Evolutionary conservation across 2,113 vertebrate genomes (phyloP).

Genomic region (Antidorcas marsupialis): DNA sequence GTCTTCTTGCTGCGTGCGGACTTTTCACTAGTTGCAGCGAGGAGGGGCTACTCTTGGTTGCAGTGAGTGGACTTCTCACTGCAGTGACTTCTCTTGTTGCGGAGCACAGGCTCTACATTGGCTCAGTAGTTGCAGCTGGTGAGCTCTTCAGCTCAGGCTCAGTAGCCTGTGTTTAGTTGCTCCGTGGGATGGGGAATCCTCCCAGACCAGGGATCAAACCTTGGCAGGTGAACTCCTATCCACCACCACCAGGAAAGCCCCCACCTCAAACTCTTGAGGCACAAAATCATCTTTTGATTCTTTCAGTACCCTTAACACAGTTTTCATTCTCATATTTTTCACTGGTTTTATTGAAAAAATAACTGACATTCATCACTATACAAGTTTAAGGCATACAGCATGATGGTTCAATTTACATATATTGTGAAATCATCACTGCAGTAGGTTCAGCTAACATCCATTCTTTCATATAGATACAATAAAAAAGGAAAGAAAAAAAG

Average conservation of each 20-base stretch:
- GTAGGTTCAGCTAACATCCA: neutral
- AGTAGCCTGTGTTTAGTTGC: neutral
- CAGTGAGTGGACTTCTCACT: neutral
- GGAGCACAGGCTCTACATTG: neutral
- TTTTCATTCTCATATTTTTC: neutral
- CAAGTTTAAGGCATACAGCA: neutral
- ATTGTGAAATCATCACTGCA: neutral
- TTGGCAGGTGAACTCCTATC: neutral
- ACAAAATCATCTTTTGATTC: neutral
- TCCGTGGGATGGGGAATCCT: neutral
- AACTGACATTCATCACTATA: neutral
- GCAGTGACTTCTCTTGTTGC: neutral
- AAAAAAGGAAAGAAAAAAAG: neutral
- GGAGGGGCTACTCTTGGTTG: neutral
- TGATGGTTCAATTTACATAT: neutral
- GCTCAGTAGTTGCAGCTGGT: neutral
- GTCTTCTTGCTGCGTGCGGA: neutral
- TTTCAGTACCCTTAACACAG: neutral
- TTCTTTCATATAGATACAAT: neutral
- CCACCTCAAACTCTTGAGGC: neutral
- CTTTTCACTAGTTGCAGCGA: neutral
- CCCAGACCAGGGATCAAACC: neutral
- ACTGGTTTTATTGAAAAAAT: neutral
- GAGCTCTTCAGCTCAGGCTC: neutral
- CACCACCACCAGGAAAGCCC: neutral